A percentile compares a stretch with the other conserved stretches of the same genome.
Conservation (phyloP, 2,113 vertebrate species). For the Hyaena hyaena region DNA sequence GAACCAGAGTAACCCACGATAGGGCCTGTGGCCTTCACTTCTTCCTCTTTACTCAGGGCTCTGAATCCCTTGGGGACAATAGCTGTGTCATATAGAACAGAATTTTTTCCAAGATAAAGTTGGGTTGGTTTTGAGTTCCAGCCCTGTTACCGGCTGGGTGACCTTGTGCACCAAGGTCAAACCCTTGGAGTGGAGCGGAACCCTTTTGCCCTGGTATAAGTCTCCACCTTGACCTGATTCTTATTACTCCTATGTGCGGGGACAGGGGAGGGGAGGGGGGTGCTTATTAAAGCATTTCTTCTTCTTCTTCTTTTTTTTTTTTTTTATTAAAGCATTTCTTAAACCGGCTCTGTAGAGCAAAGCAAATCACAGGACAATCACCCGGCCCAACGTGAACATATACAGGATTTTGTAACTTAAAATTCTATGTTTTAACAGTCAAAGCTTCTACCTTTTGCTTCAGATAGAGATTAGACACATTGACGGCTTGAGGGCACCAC, state of each 20-base stretch:
- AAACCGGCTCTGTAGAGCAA: neutral
- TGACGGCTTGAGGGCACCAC: neutral
- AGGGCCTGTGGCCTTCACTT: neutral
- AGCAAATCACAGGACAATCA: neutral
- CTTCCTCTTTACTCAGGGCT: constrained; percentile 2
- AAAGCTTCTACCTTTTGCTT: constrained; percentile 18
- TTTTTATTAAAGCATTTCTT: neutral
- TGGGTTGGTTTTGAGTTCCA: neutral
- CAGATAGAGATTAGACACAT: neutral
- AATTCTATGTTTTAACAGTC: neutral
- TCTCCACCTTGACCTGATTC: neutral
- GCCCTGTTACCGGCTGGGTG: neutral
- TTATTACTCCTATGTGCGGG: neutral
- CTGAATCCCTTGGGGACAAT: neutral
- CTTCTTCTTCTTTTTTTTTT: no score
- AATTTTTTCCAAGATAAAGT: neutral
- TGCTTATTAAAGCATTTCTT: neutral
- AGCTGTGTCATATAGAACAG: neutral
- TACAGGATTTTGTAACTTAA: neutral
- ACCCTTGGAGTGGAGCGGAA: neutral
- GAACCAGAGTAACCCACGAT: neutral
- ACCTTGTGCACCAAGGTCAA: neutral
- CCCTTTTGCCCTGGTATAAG: neutral
- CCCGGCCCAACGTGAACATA: neutral
- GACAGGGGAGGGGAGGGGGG: neutral